phyloP scores from a whole-genome alignment of 2,113 vertebrate genomes.

The Centropus unirufus region DNA sequence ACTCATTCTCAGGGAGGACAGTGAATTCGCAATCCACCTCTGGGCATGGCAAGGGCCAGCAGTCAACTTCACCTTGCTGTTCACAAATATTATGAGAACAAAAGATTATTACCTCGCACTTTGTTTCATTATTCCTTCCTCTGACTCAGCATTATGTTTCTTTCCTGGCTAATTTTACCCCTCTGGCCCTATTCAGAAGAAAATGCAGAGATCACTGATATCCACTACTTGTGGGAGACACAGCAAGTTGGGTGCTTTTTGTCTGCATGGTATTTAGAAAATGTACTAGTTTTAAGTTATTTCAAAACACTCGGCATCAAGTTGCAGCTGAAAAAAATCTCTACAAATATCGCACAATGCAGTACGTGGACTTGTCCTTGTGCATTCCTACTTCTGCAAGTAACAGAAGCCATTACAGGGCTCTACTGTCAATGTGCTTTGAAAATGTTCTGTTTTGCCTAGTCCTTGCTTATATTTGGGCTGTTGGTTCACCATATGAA shows the following conservation, averaged over 20 bases:
- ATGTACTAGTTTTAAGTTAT: background rate
- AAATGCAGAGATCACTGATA: background rate
- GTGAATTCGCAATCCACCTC: conserved; percentile 93
- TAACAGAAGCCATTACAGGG: background rate
- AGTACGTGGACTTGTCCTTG: background rate
- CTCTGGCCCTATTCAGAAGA: background rate
- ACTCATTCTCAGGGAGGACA: conserved; percentile 89
- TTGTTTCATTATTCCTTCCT: background rate
- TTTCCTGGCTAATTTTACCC: background rate
- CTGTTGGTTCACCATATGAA: background rate
- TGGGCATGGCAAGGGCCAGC: conserved; percentile 93
- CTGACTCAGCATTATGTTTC: background rate
- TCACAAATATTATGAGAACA: background rate
- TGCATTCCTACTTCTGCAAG: background rate
- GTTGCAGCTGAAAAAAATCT: background rate
- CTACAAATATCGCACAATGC: background rate
- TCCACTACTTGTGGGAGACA: background rate
- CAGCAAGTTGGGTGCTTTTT: background rate
- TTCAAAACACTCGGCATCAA: background rate
- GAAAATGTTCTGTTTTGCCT: background rate
- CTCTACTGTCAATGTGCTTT: background rate
- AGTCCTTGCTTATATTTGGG: background rate
- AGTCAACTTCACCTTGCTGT: conserved; percentile 96
- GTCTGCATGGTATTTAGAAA: background rate
- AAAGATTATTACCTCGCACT: background rate